Conservation (phyloP, 2,113 vertebrate genomes). For the Ctenodactylus gundi region DNA sequence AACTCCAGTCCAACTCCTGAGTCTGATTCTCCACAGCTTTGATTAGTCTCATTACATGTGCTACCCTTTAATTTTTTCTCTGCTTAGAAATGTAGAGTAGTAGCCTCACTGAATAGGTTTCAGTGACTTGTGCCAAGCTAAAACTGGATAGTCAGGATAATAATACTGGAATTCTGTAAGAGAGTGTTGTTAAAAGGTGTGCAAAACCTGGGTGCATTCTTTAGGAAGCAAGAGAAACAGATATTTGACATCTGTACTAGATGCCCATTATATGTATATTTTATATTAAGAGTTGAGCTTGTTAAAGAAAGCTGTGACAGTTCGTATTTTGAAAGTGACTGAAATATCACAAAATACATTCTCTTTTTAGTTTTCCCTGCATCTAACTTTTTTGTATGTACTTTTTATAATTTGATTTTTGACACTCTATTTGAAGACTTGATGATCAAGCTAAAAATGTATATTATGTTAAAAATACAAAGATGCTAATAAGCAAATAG, state of each 20-base stretch:
- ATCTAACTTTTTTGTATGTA: neutral
- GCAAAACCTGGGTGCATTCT: neutral
- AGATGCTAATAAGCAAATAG: neutral
- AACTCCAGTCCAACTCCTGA: neutral
- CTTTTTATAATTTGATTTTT: neutral
- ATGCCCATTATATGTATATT: neutral
- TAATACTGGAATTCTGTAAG: neutral
- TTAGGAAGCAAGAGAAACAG: neutral
- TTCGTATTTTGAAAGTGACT: slow-evolving; percentile 31
- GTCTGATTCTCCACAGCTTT: neutral
- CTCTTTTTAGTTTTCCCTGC: neutral
- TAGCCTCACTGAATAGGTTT: neutral
- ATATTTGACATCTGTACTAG: neutral
- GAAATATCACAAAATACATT: neutral
- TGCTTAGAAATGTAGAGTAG: neutral
- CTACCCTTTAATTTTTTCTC: neutral
- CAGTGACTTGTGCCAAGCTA: neutral
- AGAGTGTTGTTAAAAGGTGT: neutral
- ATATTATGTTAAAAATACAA: neutral
- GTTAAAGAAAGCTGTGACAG: neutral
- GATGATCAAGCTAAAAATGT: neutral
- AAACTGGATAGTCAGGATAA: neutral
- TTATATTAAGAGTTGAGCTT: neutral
- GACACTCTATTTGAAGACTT: slow-evolving; percentile 2
- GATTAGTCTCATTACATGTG: neutral